Percentiles rank a stretch among this genome's conserved stretches.
These are phyloP conservation scores for Knipowitschia caucasica DNA, from an alignment of 2,797 vertebrate genomes.

Conservation along the genomic window DNA sequence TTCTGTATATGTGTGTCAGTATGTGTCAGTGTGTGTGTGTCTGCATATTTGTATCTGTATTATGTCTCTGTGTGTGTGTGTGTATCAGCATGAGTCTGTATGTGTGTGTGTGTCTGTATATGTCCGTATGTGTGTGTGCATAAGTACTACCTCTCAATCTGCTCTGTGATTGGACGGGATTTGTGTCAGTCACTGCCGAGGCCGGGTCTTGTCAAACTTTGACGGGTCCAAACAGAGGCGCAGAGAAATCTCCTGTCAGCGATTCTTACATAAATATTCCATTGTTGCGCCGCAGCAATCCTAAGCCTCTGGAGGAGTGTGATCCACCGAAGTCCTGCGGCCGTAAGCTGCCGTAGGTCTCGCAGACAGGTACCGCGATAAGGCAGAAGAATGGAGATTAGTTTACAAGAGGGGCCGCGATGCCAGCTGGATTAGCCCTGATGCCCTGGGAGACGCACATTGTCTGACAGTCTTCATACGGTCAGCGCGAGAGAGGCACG, in stretches of 20 bases:
- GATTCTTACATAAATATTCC: slow-evolving; percentile 79
- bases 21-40: no score
- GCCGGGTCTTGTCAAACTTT: slow-evolving; percentile 61
- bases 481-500: slow-evolving; percentile 58
- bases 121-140: no score
- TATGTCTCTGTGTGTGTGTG: slow-evolving; percentile 21
- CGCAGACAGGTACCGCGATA: slow-evolving; percentile 78
- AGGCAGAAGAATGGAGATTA: slow-evolving; percentile 79
- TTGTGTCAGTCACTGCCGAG: slow-evolving; percentile 65
- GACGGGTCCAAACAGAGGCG: slow-evolving; percentile 55
- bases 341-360: slow-evolving; percentile 83
- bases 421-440: slow-evolving; percentile 79
- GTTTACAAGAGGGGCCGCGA: slow-evolving; percentile 79
- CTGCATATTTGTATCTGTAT: not conserved
- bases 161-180: slow-evolving; percentile 74
- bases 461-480: slow-evolving; percentile 73
- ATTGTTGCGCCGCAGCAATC: slow-evolving; percentile 80
- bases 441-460: slow-evolving; percentile 60
- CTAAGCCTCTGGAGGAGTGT: slow-evolving; percentile 83
- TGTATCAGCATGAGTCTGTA: slow-evolving; percentile 37
- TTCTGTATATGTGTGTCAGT: no score
- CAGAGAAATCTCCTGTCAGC: slow-evolving; percentile 76
- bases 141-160: slow-evolving; percentile 43
- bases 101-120: no score
- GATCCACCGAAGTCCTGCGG: slow-evolving; percentile 67